phyloP scores from a whole-genome alignment of 1,140 invertebrate genomes.

The Cotesia chilonis region DNA sequence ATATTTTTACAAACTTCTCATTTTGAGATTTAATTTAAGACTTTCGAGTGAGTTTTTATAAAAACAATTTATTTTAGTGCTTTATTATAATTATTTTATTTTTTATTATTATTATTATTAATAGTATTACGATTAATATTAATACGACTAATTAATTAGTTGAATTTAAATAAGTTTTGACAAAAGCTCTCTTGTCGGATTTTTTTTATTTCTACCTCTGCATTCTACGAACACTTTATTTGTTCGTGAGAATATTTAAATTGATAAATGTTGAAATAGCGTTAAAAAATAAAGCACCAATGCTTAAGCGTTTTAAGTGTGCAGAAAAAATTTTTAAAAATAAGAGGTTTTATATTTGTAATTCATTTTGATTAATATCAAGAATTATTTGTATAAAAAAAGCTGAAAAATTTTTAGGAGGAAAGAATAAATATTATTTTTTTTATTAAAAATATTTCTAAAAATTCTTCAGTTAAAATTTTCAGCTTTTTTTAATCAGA shows the following conservation, averaged over 20 bases:
- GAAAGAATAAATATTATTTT: no score
- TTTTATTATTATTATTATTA: background rate
- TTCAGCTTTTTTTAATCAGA: no score
- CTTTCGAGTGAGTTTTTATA: background rate
- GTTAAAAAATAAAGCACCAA: background rate
- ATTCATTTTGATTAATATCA: no score
- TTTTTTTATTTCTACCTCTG: slow-evolving; percentile 23
- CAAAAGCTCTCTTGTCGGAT: slow-evolving; percentile 22
- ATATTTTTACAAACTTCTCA: background rate
- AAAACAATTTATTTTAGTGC: no score
- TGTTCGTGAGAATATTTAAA: slow-evolving; percentile 23
- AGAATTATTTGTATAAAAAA: no score
- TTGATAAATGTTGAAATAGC: slow-evolving; percentile 7
- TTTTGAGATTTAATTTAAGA: background rate
- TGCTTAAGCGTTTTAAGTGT: no score
- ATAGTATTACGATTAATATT: background rate
- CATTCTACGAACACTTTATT: slow-evolving; percentile 2
- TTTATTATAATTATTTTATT: no score
- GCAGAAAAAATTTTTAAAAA: no score
- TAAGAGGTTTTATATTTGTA: no score
- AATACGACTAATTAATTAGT: slow-evolving; percentile 4
- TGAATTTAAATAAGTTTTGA: slow-evolving; percentile 3
- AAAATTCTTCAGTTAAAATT: no score
- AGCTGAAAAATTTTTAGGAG: no score
- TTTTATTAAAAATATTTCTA: no score